Evolutionary conservation across 2,888 invertebrate genomes (phyloP), one percentile per base, ranked within the genome.

Genomic region (Brachyptera putata): DNA sequence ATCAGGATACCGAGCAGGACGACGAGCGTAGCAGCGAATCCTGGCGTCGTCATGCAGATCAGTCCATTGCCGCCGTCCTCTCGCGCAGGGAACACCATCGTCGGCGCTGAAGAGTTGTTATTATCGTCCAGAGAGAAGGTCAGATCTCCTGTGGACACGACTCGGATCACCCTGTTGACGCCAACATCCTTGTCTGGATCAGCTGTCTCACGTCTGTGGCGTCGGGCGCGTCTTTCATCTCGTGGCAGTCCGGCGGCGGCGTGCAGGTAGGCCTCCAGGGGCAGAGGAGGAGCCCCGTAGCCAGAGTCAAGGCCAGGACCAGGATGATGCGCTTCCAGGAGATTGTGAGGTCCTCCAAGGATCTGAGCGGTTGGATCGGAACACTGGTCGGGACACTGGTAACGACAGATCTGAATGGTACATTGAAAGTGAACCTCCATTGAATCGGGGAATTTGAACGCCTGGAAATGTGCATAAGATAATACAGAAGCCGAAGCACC

Each of bases 391-490:
- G 95, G 95, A 70, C 95, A 95, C 69, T 92, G 89, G 70, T 92
- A 91, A 67, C 94, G 82, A 73, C 95, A 95, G 69, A 95, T 94
- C 74, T 95, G 94, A 65, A 95, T 94, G 26, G 94, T 94, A 73
- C 94, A 95, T 73, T 94, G 93, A 80, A 95, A 95, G 73, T 95
- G 94, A 0, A 95, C 95, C 73, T 95, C 94, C 94, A 95, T 95
- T 1, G 93, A 93, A 71, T 95, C 95, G 0, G 95, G 95, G 79
- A 95, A 95, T 72, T 95, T 95, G 76, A 95, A 95, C 0, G 95
- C 95, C 56, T 94, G 93, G 84, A 94, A 94, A 74, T 93, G 91
- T 0, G 94, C 93, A 71, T 94, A 95, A 0, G 92, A 91, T 1
- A 95, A 77, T 0, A 95, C 93, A 7, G 92, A 92, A 4, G 95